These are phyloP conservation scores for Cepaea hortensis DNA, from an alignment of 2,888 invertebrate genomes.

Conservation along the genomic window DNA sequence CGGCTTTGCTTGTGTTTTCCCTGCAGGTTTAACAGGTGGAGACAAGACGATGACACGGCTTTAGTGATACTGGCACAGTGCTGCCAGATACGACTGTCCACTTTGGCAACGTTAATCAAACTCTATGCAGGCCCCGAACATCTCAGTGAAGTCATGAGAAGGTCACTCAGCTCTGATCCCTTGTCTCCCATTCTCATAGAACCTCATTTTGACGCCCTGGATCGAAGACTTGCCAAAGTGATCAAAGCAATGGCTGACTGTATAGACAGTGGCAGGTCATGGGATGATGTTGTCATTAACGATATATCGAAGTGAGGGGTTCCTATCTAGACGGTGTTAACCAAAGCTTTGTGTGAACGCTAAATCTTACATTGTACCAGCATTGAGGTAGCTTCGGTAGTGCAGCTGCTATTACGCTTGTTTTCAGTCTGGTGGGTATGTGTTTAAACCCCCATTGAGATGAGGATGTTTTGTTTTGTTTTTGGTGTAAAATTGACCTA, in stretches of 20 bases:
- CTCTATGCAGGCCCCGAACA: conserved; percentile 75
- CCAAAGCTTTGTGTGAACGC: no score
- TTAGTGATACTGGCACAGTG: conserved; percentile 96
- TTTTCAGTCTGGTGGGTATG: no score
- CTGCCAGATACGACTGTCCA: conserved; percentile 92
- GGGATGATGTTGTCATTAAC: conserved; percentile 42
- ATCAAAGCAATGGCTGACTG: conserved; percentile 63
- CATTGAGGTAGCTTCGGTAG: no score
- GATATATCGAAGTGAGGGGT: background rate
- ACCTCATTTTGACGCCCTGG: conserved; percentile 91
- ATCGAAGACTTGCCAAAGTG: conserved; percentile 84
- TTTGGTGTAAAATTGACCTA: no score
- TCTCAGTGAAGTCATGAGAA: conserved; percentile 85
- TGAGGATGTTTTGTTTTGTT: no score
- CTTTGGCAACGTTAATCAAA: conserved; percentile 85
- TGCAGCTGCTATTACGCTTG: no score
- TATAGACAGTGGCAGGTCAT: conserved; percentile 49
- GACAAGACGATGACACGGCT: conserved; percentile 78
- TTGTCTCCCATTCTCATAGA: conserved; percentile 93
- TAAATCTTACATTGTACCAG: no score
- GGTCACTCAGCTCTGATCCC: conserved; percentile 88
- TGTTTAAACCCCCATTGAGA: no score
- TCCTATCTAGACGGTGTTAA: no score
- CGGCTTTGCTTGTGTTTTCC: no score
- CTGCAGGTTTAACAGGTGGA: conserved; percentile 27